Conservation (phyloP, 1,140 invertebrate species). For the Cydia fagiglandana region DNA sequence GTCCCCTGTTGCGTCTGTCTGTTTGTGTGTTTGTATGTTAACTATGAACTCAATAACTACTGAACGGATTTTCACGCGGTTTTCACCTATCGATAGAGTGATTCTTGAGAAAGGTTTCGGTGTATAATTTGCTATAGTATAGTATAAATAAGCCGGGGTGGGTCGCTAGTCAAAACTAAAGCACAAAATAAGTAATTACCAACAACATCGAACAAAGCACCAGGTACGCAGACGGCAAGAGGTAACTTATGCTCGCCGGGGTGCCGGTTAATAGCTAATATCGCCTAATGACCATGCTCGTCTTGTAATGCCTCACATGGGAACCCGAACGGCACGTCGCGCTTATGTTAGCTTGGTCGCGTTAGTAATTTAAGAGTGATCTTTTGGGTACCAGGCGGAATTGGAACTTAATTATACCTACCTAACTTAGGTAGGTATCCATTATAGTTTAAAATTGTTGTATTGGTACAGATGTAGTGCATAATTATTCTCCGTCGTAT, state of each 20-base stretch:
- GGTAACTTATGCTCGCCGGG: conserved; percentile 61
- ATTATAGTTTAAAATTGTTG: not conserved
- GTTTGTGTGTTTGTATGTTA: too few relatives aligned
- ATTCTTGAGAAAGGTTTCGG: too few relatives aligned
- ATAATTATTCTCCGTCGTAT: too few relatives aligned
- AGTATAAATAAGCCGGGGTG: too few relatives aligned
- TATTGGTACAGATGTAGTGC: too few relatives aligned
- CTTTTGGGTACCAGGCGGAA: conserved; percentile 9
- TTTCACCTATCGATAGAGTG: too few relatives aligned
- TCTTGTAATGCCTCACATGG: conserved; percentile 72
- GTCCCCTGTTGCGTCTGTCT: too few relatives aligned
- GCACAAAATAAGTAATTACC: conserved; percentile 31
- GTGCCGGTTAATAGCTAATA: conserved; percentile 75
- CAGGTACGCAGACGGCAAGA: conserved; percentile 32
- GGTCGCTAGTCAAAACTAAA: not conserved
- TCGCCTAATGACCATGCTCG: conserved; percentile 72
- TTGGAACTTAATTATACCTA: not conserved
- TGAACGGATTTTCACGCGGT: too few relatives aligned
- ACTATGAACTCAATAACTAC: too few relatives aligned
- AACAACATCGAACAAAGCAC: conserved; percentile 31
- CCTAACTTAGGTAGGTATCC: not conserved
- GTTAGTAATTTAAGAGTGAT: conserved; percentile 55
- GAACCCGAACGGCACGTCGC: conserved; percentile 57
- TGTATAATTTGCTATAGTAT: too few relatives aligned
- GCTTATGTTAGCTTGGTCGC: conserved; percentile 46